phyloP scores from a whole-genome alignment of 1,140 invertebrate genomes.

The Melanaphis sacchari region DNA sequence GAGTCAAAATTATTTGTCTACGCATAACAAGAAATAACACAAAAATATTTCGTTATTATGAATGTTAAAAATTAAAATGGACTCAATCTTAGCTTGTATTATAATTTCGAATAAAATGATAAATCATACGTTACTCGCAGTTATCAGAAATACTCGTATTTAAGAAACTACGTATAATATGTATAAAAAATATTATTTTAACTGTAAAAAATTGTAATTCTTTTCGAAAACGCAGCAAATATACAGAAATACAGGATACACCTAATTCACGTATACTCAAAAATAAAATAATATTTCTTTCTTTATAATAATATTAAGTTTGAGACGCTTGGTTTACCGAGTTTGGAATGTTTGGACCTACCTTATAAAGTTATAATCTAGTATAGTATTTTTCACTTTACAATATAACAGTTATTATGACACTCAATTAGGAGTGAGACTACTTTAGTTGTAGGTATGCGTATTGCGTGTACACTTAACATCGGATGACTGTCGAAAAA shows the following conservation, averaged over 20 bases:
- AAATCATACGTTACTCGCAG: background rate
- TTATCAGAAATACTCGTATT: background rate
- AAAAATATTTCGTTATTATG: background rate
- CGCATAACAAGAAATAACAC: background rate
- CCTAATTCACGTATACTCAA: background rate
- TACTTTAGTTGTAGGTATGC: background rate
- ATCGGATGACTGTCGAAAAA: slow-evolving; percentile 25
- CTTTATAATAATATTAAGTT: background rate
- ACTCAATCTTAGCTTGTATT: background rate
- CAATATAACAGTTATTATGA: slow-evolving; percentile 19
- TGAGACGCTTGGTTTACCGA: background rate
- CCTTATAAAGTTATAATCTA: background rate
- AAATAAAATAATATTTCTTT: background rate
- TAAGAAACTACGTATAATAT: no score
- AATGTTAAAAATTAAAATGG: background rate
- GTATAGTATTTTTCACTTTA: slow-evolving; percentile 20
- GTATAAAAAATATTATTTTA: background rate
- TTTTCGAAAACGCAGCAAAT: background rate
- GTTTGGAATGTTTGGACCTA: background rate
- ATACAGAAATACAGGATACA: background rate
- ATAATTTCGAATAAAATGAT: background rate
- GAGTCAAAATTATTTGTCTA: background rate
- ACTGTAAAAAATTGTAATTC: background rate
- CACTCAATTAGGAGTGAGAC: slow-evolving; percentile 18
- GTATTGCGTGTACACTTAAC: background rate